Base-by-base conservation (phyloP, 2,888 invertebrate genomes). In the Miltochrista miniata region DNA sequence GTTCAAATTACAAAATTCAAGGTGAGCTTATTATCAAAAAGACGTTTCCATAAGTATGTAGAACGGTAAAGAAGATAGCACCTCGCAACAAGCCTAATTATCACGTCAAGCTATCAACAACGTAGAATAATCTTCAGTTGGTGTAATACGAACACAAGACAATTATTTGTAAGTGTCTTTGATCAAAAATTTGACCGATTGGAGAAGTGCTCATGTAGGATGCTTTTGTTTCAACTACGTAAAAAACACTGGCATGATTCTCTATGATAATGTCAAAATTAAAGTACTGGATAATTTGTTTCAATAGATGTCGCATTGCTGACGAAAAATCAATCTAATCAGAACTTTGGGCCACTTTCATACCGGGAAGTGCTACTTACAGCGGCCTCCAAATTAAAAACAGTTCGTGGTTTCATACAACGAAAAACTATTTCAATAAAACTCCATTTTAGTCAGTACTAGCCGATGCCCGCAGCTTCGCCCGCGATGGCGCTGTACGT, bases 81-180 rank as follows among this genome's bases (percentile, higher is more conserved):
- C 76, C n/a, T n/a, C n/a, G n/a, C n/a, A n/a, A 67, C 61, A 79
- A 78, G 79, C 72, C 72, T 73, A 74, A 67, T 67, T 70, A 66
- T 64, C 18, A 74, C 71, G 67, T 57, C 68, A 75, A 81, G 77
- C 79, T 68, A 57, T 61, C 67, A 64, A 64, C 42, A 45, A 61
- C 66, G 63, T 64, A 61, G 51, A 55, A 61, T 61, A 58, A 54
- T 55, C 54, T 54, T 49, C 54, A 64, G 70, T 62, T 43, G 56
- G 68, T 64, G 79, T 76, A 72, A 81, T 83, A 83, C 82, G 83
- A 84, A 84, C 83, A 85, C 83, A 82, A 79, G 49, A 53, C 35
- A 30, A 33, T 34, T 41, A 34, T 9, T 36, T 35, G 40, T 14
- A 35, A 7, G 10, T 60, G 64, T 67, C 33, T 33, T 47, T 51